Base-by-base conservation (phyloP, 2,888 invertebrate species). In the Eristalis intricaria region DNA sequence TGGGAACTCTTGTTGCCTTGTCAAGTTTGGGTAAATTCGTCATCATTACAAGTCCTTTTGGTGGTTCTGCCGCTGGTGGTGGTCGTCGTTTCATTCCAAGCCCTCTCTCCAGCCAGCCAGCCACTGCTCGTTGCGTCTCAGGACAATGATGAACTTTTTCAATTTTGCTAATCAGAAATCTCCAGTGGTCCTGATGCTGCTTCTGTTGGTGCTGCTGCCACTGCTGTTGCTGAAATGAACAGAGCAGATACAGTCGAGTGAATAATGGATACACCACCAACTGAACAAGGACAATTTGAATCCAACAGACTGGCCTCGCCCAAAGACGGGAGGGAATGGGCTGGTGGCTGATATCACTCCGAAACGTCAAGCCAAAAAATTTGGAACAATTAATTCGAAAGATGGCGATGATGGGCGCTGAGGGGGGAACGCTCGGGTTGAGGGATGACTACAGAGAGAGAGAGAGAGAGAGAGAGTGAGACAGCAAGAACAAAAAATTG, bases 141-240 rank as follows among this genome's bases (percentile, higher is more conserved):
- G 77, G 66, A 85, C 82, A 82, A 86, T 86, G 86, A 86, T 82
- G 86, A 86, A 86, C 82, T 86, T 86, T 86, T 86, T 86, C 86
- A 86, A 86, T 86, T 86, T 86, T 77, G 86, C 86, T 86, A 82
- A 86, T 86, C 86, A 86, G 86, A 86, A 86, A 86, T 82, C 86
- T 77, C 68, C 82, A 75, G 74, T 86, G 76, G 85, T 77, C 35
- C 61, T 68, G 26, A 63, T 71, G 23, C 29, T 68, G 43, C n/a
- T 43, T 1, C 43, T n/a, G n/a, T 5, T 43, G 13, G 1, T 43
- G 50, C 19, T 50, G 26, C 63, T 73, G 15, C 10, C 38, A 23
- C 38, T 63, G 63, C 60, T 75, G 26, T 50, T 50, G 50, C 58
- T 69, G 70, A 83, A 86, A 86, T 86, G 78, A 78, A 86, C 82